These are phyloP conservation scores for Styela clava DNA, from an alignment of 23 tunicate species.

Conservation along the genomic window DNA sequence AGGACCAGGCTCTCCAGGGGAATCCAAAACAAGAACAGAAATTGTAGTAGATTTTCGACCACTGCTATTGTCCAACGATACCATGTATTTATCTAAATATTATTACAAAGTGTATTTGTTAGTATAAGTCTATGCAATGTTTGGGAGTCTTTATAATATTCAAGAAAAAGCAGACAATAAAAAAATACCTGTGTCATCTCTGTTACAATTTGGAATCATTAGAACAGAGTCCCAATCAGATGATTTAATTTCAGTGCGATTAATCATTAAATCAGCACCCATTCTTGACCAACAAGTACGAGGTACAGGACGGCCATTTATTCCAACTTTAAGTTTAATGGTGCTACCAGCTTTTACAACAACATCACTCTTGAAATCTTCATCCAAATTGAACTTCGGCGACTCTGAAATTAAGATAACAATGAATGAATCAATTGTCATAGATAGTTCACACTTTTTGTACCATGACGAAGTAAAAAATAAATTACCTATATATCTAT, in stretches of 20 bases:
- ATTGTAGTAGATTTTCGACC: slow-evolving; percentile 25
- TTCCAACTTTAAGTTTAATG: neutral
- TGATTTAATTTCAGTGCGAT: slow-evolving; percentile 9
- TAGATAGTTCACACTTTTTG: no score
- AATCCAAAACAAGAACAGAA: slow-evolving; percentile 16
- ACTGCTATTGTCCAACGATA: slow-evolving; percentile 27
- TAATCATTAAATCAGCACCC: slow-evolving; percentile 12
- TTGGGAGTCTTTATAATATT: no score
- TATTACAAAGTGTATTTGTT: neutral
- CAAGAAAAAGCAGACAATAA: no score
- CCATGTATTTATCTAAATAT: slow-evolving; percentile 21
- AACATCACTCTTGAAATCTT: slow-evolving; percentile 13
- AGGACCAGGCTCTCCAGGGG: slow-evolving; percentile 33
- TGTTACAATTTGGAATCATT: slow-evolving; percentile 6
- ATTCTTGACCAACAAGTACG: slow-evolving; percentile 31
- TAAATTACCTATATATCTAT: no score
- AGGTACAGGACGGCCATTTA: slow-evolving; percentile 42
- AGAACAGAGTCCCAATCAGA: slow-evolving; percentile 35
- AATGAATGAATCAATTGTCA: no score
- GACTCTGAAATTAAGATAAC: slow-evolving; percentile 10
- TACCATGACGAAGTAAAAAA: no score
- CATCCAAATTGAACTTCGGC: slow-evolving; percentile 25
- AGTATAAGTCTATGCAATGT: no score
- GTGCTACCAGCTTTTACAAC: slow-evolving; percentile 33
- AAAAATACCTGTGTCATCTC: slow-evolving; percentile 48